Percentiles rank a stretch among this genome's conserved stretches.
These are phyloP conservation scores for Prionailurus bengalensis DNA, from an alignment of 2,113 vertebrate genomes.

Conservation along the genomic window DNA sequence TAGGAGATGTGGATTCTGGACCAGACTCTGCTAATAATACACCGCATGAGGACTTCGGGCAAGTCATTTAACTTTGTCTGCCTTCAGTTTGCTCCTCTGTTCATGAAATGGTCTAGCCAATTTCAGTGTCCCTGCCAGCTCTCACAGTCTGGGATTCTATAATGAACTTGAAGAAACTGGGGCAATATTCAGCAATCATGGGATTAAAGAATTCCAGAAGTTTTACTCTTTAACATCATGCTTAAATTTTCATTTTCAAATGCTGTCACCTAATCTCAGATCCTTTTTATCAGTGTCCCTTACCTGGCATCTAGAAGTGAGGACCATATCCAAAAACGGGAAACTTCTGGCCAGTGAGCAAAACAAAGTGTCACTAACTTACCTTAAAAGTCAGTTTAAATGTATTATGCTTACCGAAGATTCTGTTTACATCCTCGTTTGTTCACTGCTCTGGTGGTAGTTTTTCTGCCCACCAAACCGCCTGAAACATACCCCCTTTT, in stretches of 20 bases:
- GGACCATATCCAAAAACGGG: neutral
- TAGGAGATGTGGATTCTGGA: neutral
- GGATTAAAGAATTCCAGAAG: neutral
- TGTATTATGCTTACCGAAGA: neutral
- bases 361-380: neutral
- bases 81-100: neutral
- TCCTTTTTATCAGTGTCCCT: neutral
- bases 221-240: neutral
- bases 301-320: neutral
- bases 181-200: neutral
- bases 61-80: neutral
- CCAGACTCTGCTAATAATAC: neutral
- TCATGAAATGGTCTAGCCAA: neutral
- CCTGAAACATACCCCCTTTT: conserved; percentile 28
- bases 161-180: neutral
- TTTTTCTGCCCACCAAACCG: neutral
- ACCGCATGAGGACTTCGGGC: neutral
- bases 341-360: neutral
- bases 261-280: neutral
- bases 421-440: neutral
- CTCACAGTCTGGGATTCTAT: neutral
- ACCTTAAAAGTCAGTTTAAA: neutral
- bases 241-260: neutral
- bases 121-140: neutral
- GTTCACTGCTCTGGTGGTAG: neutral